Evolutionary conservation across 2,797 vertebrate species (phyloP).

Genomic region (Varecia variegata): DNA sequence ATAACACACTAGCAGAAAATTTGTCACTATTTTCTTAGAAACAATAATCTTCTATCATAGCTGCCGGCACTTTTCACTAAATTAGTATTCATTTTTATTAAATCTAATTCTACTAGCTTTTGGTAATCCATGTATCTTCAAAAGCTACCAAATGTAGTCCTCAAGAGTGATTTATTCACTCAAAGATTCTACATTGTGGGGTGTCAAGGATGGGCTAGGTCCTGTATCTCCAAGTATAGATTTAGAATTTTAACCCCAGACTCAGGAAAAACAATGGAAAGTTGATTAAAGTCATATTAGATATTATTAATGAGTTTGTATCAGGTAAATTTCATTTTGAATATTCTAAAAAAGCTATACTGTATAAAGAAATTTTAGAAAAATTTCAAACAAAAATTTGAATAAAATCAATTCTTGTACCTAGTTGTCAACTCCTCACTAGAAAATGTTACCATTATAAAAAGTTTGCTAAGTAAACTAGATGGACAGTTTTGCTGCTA

Average conservation of each 20-base stretch:
- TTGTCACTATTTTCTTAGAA: not conserved
- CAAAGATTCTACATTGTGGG: not conserved
- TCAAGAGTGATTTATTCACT: not conserved
- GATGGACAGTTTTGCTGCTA: not conserved
- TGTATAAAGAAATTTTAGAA: not conserved
- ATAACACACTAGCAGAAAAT: not conserved
- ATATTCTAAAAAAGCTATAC: not conserved
- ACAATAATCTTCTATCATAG: not conserved
- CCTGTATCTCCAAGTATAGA: not conserved
- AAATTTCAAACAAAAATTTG: not conserved
- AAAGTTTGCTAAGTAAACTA: not conserved
- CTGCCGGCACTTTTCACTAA: not conserved
- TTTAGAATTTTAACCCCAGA: not conserved
- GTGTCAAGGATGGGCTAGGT: not conserved
- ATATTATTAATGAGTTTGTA: not conserved
- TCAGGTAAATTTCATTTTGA: not conserved
- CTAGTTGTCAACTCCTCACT: not conserved
- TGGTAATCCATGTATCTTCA: not conserved
- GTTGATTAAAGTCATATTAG: not conserved
- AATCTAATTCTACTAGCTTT: not conserved
- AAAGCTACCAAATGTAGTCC: not conserved
- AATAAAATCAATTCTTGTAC: not conserved
- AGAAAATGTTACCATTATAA: not conserved
- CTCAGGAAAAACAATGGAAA: not conserved
- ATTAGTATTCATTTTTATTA: not conserved